Evolutionary conservation across 2,797 vertebrate genomes (phyloP).

Genomic region (Scomberomorus guttatus): DNA sequence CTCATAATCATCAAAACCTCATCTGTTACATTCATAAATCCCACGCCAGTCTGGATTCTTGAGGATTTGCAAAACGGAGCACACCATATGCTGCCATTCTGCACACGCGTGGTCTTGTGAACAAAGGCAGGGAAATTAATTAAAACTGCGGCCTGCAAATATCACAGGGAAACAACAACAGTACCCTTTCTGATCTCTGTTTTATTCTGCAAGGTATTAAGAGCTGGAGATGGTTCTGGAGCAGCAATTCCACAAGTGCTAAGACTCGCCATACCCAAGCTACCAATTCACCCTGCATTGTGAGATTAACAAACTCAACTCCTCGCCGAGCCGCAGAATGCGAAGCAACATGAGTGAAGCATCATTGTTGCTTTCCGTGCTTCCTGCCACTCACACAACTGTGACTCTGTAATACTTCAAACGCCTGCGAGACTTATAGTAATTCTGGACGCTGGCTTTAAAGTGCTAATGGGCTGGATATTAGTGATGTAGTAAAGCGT

Average conservation of each 20-base stretch:
- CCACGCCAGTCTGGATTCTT: slow-evolving; percentile 69
- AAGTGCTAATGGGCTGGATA: slow-evolving; percentile 72
- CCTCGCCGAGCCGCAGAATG: neutral
- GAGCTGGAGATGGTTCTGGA: slow-evolving; percentile 39
- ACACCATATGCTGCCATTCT: slow-evolving; percentile 77
- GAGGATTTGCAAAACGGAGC: slow-evolving; percentile 78
- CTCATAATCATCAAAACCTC: slow-evolving; percentile 79
- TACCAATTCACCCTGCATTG: slow-evolving; percentile 33
- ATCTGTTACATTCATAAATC: slow-evolving; percentile 79
- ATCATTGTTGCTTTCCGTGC: slow-evolving; percentile 46
- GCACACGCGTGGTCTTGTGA: slow-evolving; percentile 19
- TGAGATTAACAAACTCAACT: slow-evolving; percentile 62
- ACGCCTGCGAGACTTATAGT: slow-evolving; percentile 55
- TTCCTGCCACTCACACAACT: slow-evolving; percentile 34
- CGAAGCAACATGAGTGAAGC: slow-evolving; percentile 44
- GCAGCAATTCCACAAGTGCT: slow-evolving; percentile 52
- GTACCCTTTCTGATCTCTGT: slow-evolving; percentile 42
- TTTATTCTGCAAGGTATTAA: slow-evolving; percentile 66
- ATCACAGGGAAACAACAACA: slow-evolving; percentile 69
- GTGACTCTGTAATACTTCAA: slow-evolving; percentile 58
- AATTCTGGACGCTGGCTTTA: slow-evolving; percentile 66
- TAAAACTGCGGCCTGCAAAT: slow-evolving; percentile 74
- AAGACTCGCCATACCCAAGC: slow-evolving; percentile 39
- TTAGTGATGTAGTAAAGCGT: slow-evolving; percentile 55
- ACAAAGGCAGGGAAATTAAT: slow-evolving; percentile 76